phyloP scores from a whole-genome alignment of 2,888 invertebrate genomes.

The Acronicta psi region DNA sequence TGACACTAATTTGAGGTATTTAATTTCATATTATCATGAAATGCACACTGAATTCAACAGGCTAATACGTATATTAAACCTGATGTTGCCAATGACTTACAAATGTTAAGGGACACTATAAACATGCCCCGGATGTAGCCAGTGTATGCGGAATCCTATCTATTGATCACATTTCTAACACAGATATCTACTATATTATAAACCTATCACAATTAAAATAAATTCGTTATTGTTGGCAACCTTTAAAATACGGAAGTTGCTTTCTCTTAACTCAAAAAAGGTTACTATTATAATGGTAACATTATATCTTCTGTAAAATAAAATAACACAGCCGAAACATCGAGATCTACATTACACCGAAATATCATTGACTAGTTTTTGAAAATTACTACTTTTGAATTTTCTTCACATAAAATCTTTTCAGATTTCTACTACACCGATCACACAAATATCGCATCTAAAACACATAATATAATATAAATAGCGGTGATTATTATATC shows the following conservation, averaged over 20 bases:
- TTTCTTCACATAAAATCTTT: constrained; percentile 35
- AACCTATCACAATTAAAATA: constrained; percentile 60
- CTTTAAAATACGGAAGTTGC: constrained; percentile 48
- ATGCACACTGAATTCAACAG: constrained; percentile 32
- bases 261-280: constrained; percentile 44
- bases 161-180: constrained; percentile 70
- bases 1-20: constrained; percentile 74
- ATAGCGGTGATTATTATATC: constrained; percentile 48
- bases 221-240: constrained; percentile 67
- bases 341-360: constrained; percentile 74
- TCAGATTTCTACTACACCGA: constrained; percentile 61
- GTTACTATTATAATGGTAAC: constrained; percentile 52
- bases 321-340: constrained; percentile 82
- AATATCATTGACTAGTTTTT: constrained; percentile 68
- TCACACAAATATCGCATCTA: constrained; percentile 65
- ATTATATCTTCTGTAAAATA: constrained; percentile 56
- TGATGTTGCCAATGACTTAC: neutral
- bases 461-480: constrained; percentile 59
- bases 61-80: constrained; percentile 12
- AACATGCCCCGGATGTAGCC: constrained; percentile 5
- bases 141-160: constrained; percentile 27
- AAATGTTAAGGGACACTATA: neutral
- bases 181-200: constrained; percentile 54
- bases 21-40: constrained; percentile 62
- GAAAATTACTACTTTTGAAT: constrained; percentile 45